Percentiles rank a stretch among this genome's conserved stretches.
Conservation (phyloP, 2,888 invertebrate species). For the Macrosiphum euphorbiae region DNA sequence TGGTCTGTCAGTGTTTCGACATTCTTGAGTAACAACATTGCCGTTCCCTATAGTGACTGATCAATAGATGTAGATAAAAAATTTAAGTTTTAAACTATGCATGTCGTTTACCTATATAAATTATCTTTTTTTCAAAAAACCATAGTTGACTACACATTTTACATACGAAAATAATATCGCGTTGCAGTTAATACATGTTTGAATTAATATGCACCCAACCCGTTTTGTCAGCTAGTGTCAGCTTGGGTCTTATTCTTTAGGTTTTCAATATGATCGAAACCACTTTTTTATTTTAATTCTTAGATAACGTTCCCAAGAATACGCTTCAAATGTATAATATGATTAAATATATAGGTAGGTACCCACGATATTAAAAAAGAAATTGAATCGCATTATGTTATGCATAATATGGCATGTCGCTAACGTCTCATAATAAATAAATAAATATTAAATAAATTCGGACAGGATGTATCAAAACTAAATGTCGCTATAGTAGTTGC, state of each 20-base stretch:
- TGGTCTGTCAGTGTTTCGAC: neutral
- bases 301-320: neutral
- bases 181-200: neutral
- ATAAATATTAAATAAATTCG: neutral
- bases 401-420: neutral
- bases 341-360: neutral
- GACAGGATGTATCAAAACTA: neutral
- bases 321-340: neutral
- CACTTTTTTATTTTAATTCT: slow-evolving; percentile 19
- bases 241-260: neutral
- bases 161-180: neutral
- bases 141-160: neutral
- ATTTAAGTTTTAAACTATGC: neutral
- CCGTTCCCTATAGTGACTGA: neutral
- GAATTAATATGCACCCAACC: slow-evolving; percentile 21
- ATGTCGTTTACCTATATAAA: neutral
- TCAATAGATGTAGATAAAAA: neutral
- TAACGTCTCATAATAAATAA: neutral
- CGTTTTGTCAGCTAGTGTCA: slow-evolving; percentile 5
- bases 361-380: neutral
- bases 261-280: neutral
- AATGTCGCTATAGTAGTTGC: neutral
- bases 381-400: neutral
- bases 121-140: neutral
- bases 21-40: neutral